Evolutionary conservation across 2,113 vertebrate species (phyloP).

Genomic region (Myotis lucifugus): DNA sequence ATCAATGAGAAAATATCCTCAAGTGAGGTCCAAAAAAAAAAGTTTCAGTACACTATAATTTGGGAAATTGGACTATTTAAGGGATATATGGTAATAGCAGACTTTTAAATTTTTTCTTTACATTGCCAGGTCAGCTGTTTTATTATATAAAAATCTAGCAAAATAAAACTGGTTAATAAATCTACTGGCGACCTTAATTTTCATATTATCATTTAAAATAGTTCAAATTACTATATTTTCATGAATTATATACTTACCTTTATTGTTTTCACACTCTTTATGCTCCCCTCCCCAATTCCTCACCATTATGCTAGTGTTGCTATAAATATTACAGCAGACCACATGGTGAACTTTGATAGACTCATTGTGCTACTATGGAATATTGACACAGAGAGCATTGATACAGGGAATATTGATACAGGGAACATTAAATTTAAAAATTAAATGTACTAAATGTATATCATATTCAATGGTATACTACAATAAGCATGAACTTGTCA

Average conservation of each 20-base stretch:
- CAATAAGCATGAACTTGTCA: neutral
- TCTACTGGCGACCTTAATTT: neutral
- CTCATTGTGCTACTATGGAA: neutral
- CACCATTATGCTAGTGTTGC: neutral
- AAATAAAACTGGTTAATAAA: neutral
- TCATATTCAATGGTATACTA: neutral
- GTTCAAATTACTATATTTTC: neutral
- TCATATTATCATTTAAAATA: slow-evolving; percentile 11
- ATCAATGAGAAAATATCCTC: too few relatives aligned
- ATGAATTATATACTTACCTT: neutral
- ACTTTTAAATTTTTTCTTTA: neutral
- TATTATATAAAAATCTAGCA: neutral
- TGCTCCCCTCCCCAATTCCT: neutral
- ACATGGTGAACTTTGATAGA: neutral
- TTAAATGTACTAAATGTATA: neutral
- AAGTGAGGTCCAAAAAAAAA: too few relatives aligned
- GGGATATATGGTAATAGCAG: neutral
- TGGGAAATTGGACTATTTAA: neutral
- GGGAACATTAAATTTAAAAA: neutral
- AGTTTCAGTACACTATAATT: neutral
- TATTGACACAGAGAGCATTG: neutral
- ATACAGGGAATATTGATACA: neutral
- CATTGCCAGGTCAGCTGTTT: neutral
- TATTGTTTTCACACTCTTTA: neutral
- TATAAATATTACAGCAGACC: neutral